These are phyloP conservation scores for Chloroclystis v-ata DNA, from an alignment of 2,888 invertebrate genomes.

Conservation along the genomic window DNA sequence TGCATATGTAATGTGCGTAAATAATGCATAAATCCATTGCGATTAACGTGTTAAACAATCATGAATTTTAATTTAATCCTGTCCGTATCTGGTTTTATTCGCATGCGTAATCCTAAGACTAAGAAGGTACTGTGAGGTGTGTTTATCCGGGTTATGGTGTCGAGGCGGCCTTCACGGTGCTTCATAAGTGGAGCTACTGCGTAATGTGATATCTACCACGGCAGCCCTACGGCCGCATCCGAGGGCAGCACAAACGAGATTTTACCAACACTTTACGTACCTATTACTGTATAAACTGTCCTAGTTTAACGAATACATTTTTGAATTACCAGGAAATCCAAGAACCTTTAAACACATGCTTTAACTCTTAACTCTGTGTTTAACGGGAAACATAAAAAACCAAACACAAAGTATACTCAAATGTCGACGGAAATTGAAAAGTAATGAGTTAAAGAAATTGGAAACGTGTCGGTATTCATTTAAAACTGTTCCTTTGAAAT, in stretches of 20 bases:
- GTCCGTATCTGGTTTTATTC: too few species aligned
- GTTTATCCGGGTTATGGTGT: conserved; percentile 34
- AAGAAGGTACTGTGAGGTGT: conserved; percentile 20
- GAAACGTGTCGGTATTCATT: background rate
- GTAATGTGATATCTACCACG: conserved; percentile 32
- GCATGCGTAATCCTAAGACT: conserved; percentile 2
- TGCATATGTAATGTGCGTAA: too few species aligned
- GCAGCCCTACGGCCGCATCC: conserved; percentile 9
- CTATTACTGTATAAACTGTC: background rate
- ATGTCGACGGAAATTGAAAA: background rate
- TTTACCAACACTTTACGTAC: background rate
- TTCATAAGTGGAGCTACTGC: conserved; percentile 43
- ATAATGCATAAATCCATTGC: too few species aligned
- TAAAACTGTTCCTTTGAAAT: background rate
- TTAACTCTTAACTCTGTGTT: too few species aligned
- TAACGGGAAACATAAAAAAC: too few species aligned
- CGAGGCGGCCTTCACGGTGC: conserved; percentile 47
- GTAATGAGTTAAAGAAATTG: background rate
- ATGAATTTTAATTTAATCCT: too few species aligned
- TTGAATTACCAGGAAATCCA: too few species aligned
- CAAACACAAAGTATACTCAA: background rate
- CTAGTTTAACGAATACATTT: too few species aligned
- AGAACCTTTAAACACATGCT: too few species aligned
- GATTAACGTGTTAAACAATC: too few species aligned
- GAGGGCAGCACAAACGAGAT: conserved; percentile 5